Evolutionary conservation across 1,140 invertebrate species (phyloP), one percentile per base, ranked within the genome.

Genomic region (Tachypleus tridentatus): DNA sequence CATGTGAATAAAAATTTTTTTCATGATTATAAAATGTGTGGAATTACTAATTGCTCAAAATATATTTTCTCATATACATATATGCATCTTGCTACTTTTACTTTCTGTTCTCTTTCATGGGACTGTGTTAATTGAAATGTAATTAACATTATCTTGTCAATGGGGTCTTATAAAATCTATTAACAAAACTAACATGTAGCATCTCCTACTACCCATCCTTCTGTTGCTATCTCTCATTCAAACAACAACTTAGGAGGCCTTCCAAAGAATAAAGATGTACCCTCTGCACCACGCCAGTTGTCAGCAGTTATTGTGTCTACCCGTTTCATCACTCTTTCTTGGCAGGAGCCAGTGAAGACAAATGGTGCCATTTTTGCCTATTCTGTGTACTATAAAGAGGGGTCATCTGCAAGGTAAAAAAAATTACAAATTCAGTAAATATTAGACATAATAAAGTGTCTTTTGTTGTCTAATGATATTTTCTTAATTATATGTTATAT

Each of bases 251-350:
- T 63, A 70, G 67, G 69, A 67, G 70, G 60, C 64, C 7, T 67
- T 62, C 60, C 58, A 6, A 60, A 62, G 61, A 75, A 71, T 49
- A 72, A 73, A 47, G 74, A 79, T 57, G 70, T 77, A 8, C 87
- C 87, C 0, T 84, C 86, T 4, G 78, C 86, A 3, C 88, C 93
- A 1, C 77, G 80, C 52, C 85, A 87, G 69, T 76, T 95, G 10
- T 83, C 83, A 62, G 86, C 89, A 0, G 84, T 84, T 47, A 83
- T 90, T 62, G 82, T 87, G 5, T 87, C 88, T 71, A 84, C 86
- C 7, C 79, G 93, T 67, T 92, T 91, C 72, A 86, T 95, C 48
- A 88, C 88, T 3, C 80, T 95, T 29, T 85, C 84, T 54, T 95
- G 93, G 88, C 84, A 85, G 69, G 83, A 85, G 64, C 88, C 91